Conservation (phyloP, 2,888 invertebrate species). For the Amphipyra tragopoginis region DNA sequence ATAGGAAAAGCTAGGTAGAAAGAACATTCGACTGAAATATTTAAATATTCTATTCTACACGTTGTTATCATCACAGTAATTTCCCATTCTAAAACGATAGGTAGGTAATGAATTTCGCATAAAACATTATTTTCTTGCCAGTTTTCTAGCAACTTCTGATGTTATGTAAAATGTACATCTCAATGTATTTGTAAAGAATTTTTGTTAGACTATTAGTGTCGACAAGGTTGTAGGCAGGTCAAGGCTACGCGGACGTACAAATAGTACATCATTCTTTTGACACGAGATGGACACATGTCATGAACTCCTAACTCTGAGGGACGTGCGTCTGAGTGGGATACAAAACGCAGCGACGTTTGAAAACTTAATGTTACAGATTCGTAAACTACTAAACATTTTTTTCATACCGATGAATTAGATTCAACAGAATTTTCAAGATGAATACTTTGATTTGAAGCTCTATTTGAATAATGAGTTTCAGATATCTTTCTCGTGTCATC, state of each 20-base stretch:
- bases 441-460: no score
- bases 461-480: no score
- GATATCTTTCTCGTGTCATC: no score
- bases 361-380: no score
- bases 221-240: constrained; percentile 30
- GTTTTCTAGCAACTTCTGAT: not conserved
- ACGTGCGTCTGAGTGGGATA: constrained; percentile 3
- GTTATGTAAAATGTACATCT: no score
- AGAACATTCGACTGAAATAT: constrained; percentile 13
- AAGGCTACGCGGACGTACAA: constrained; percentile 33
- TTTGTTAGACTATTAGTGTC: constrained; percentile 8
- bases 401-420: no score
- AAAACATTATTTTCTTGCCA: not conserved
- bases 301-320: constrained; percentile 23
- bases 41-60: constrained; percentile 9
- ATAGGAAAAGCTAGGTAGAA: no score
- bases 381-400: no score
- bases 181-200: constrained; percentile 10
- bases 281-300: constrained; percentile 35
- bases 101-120: not conserved
- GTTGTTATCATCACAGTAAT: no score
- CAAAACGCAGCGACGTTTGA: not conserved
- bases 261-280: constrained; percentile 35
- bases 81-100: no score
- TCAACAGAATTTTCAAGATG: no score